These are phyloP conservation scores for Phoebastria nigripes DNA, from an alignment of 2,797 vertebrate genomes.

Conservation along the genomic window DNA sequence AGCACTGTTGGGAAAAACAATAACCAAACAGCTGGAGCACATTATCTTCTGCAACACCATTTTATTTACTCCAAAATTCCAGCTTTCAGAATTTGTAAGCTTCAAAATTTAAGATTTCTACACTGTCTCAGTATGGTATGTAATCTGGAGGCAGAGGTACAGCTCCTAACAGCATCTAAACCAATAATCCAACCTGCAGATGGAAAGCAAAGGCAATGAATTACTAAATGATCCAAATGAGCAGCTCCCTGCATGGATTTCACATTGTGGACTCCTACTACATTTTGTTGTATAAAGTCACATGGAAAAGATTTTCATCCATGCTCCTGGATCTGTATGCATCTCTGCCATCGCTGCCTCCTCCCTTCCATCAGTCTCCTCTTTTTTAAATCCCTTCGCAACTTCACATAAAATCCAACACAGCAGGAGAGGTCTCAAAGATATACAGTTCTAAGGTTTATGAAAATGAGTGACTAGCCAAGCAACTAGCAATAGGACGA, in stretches of 20 bases:
- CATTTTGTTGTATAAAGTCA: background rate
- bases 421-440: background rate
- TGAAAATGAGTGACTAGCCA: background rate
- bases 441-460: background rate
- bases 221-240: background rate
- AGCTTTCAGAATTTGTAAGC: background rate
- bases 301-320: background rate
- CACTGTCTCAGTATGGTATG: background rate
- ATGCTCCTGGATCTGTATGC: background rate
- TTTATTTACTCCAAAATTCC: background rate
- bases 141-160: background rate
- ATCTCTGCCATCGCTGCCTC: background rate
- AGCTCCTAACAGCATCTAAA: background rate
- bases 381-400: background rate
- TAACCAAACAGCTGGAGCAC: slow-evolving; percentile 19
- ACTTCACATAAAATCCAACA: background rate
- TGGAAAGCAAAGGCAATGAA: background rate
- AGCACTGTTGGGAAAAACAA: slow-evolving; percentile 14
- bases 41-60: slow-evolving; percentile 15
- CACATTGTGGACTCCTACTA: background rate
- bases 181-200: background rate
- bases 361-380: background rate
- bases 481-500: too few relatives aligned
- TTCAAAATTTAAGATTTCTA: background rate
- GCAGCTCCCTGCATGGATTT: background rate